phyloP scores from a whole-genome alignment of 2,888 invertebrate genomes.

The Mythimna loreyi region DNA sequence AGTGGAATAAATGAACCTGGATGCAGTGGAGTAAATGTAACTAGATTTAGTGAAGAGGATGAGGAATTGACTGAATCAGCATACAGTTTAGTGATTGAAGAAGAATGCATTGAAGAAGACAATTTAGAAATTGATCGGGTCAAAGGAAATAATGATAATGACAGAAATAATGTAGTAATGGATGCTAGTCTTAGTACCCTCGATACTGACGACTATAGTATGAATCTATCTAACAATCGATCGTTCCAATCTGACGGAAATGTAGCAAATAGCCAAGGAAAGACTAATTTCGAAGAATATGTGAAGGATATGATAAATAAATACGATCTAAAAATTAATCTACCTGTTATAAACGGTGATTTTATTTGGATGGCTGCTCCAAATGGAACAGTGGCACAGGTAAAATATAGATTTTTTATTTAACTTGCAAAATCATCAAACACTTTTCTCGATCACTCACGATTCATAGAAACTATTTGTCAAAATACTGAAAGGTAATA shows the following conservation, averaged over 20 bases:
- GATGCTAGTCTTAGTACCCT: accelerated
- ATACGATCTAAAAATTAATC: background rate
- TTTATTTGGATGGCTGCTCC: slow-evolving; percentile 8
- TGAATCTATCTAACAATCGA: background rate
- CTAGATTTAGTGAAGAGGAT: no score
- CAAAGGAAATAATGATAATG: background rate
- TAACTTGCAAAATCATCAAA: no score
- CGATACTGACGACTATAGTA: background rate
- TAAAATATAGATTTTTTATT: background rate
- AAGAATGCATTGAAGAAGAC: no score
- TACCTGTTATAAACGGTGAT: slow-evolving; percentile 8
- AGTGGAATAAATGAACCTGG: no score
- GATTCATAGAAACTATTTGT: no score
- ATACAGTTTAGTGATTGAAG: no score
- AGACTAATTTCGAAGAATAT: slow-evolving; percentile 10
- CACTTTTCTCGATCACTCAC: no score
- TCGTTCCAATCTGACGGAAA: background rate
- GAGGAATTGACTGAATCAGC: no score
- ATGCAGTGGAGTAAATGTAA: background rate
- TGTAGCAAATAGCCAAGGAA: background rate
- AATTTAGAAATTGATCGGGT: background rate
- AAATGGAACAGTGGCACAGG: slow-evolving; percentile 3
- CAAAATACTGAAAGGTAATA: no score
- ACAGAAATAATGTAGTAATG: background rate
- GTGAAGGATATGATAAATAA: slow-evolving; percentile 20